Conservation (phyloP, 2,888 invertebrate species). For the Chymomyza fuscimana region DNA sequence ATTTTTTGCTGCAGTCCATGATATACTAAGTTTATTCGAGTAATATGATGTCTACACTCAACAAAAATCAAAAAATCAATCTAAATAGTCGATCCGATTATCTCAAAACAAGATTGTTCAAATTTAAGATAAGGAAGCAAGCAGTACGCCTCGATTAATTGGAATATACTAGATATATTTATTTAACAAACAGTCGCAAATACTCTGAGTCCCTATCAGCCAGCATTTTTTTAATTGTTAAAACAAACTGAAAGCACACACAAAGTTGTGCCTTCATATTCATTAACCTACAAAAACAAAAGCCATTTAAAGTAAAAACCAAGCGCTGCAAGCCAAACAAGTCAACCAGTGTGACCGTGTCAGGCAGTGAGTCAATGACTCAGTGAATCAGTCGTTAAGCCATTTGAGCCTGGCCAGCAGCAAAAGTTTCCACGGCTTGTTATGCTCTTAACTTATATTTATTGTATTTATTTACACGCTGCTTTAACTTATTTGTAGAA, state of each 20-base stretch:
- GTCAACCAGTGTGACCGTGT: background rate
- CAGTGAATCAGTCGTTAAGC: background rate
- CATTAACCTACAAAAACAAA: background rate
- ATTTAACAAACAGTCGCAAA: too few species aligned
- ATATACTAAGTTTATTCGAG: too few species aligned
- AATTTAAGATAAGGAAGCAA: too few species aligned
- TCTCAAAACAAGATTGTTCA: too few species aligned
- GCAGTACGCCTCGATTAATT: too few species aligned
- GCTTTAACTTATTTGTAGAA: conserved; percentile 51
- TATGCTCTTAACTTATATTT: conserved; percentile 33
- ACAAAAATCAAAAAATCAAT: too few species aligned
- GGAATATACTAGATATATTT: too few species aligned
- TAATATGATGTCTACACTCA: too few species aligned
- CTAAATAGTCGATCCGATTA: too few species aligned
- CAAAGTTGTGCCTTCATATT: background rate
- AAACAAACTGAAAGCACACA: background rate
- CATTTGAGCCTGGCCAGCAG: background rate
- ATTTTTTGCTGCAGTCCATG: too few species aligned
- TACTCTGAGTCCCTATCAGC: too few species aligned
- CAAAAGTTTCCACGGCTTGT: conserved; percentile 1
- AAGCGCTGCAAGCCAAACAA: background rate
- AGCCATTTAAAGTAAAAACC: background rate
- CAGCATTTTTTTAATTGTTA: background rate
- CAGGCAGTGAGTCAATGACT: background rate
- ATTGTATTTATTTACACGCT: conserved; percentile 55